These are phyloP conservation scores for Sussaba pulchella DNA, from an alignment of 2,888 invertebrate species.

Conservation along the genomic window DNA sequence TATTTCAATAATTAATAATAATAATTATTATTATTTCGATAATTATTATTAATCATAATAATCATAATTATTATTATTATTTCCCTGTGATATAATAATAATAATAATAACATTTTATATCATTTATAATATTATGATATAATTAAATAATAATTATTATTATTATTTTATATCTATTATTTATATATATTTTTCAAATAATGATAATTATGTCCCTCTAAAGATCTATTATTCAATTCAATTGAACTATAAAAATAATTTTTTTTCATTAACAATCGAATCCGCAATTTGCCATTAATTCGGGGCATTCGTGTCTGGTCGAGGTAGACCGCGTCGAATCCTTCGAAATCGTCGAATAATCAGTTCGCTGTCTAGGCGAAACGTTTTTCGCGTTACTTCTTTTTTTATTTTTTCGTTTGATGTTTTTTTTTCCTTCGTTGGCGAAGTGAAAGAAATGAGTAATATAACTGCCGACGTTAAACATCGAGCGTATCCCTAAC, in stretches of 20 bases:
- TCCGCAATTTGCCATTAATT: not conserved
- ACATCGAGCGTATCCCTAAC: constrained; percentile 43
- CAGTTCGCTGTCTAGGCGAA: constrained; percentile 10
- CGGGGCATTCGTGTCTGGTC: not conserved
- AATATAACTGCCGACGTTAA: constrained; percentile 9
- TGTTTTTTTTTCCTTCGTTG: not conserved
- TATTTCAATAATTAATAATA: no score
- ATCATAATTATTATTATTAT: no score
- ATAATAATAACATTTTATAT: no score
- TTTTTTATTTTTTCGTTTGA: not conserved
- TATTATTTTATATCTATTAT: no score
- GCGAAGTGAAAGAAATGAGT: constrained; percentile 8
- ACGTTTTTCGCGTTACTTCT: not conserved
- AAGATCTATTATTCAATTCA: not conserved
- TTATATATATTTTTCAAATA: no score
- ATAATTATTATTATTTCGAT: no score
- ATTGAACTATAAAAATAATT: not conserved
- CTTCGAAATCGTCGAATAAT: not conserved
- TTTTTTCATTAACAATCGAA: not conserved
- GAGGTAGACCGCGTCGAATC: constrained; percentile 10
- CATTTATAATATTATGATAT: no score
- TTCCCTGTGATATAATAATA: no score
- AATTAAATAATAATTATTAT: no score
- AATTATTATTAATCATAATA: no score
- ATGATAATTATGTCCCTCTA: no score